A percentile compares a stretch with the other conserved stretches of the same genome.
Evolutionary conservation across 2,888 invertebrate genomes (phyloP).

Genomic region (Pantelozetes paolii): DNA sequence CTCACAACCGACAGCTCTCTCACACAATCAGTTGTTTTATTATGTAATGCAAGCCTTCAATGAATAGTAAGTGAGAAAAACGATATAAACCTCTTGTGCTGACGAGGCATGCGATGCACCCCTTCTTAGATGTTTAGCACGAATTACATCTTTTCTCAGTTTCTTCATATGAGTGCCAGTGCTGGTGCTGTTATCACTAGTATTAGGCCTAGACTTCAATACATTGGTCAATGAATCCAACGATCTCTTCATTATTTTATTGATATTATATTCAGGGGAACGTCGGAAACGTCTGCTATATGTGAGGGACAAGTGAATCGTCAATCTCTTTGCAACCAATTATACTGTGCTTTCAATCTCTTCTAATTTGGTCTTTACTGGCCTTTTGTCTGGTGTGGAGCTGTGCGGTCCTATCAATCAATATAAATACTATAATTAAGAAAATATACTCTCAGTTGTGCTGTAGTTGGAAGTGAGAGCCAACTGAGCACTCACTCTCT

Average conservation of each 20-base stretch:
- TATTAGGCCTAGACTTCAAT: neutral
- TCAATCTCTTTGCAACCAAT: slow-evolving; percentile 11
- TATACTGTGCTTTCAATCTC: slow-evolving; percentile 32
- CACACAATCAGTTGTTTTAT: slow-evolving; percentile 17
- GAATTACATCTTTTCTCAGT: neutral
- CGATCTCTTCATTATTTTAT: slow-evolving; percentile 11
- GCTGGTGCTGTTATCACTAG: slow-evolving; percentile 11
- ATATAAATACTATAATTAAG: slow-evolving; percentile 37
- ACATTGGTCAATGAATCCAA: neutral
- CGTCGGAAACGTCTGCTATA: neutral
- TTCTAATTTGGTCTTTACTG: slow-evolving; percentile 18
- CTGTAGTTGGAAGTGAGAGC: neutral
- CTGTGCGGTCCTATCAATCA: slow-evolving; percentile 33
- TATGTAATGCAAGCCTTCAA: neutral
- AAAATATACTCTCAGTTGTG: slow-evolving; percentile 24
- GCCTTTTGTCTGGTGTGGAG: slow-evolving; percentile 34
- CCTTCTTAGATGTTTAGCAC: slow-evolving; percentile 24
- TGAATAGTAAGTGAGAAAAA: neutral
- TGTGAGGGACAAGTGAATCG: neutral
- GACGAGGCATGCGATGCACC: slow-evolving; percentile 25
- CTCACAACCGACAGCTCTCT: neutral
- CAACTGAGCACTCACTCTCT: neutral
- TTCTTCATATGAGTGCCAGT: slow-evolving; percentile 8
- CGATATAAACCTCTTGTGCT: slow-evolving; percentile 28
- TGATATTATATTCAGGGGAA: neutral